These are phyloP conservation scores for Aelia acuminata DNA, from an alignment of 2,888 invertebrate species.

Conservation along the genomic window DNA sequence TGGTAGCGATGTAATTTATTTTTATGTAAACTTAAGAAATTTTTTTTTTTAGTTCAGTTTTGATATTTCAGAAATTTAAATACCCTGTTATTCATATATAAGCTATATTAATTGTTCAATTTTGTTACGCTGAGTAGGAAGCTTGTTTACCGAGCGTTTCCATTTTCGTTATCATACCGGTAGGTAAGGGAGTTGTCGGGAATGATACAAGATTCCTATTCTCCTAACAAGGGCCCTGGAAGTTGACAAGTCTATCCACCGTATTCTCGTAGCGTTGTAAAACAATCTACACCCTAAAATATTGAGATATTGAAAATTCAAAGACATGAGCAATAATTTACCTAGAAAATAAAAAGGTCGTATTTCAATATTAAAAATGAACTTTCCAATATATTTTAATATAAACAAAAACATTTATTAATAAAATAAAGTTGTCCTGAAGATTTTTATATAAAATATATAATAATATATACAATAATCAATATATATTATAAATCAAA, in stretches of 20 bases:
- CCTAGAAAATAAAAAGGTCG: not conserved
- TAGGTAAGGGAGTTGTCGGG: not conserved
- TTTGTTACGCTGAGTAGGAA: not conserved
- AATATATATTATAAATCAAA: no score
- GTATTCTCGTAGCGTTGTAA: not conserved
- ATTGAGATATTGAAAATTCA: not conserved
- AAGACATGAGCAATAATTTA: no score
- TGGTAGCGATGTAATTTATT: no score
- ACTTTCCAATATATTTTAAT: not conserved
- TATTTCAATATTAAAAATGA: not conserved
- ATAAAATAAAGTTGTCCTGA: not conserved
- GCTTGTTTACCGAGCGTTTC: not conserved
- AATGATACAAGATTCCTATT: constrained; percentile 3
- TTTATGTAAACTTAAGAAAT: no score
- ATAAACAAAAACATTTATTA: no score
- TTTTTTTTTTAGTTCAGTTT: no score
- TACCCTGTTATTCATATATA: no score
- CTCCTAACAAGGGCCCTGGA: not conserved
- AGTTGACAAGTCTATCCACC: not conserved
- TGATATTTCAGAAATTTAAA: no score
- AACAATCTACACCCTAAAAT: not conserved
- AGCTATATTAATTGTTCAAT: not conserved
- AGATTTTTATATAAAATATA: no score
- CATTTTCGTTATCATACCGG: not conserved
- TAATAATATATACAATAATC: no score